Base-by-base conservation (phyloP, 2,797 vertebrate genomes). In the Acipenser oxyrinchus region DNA sequence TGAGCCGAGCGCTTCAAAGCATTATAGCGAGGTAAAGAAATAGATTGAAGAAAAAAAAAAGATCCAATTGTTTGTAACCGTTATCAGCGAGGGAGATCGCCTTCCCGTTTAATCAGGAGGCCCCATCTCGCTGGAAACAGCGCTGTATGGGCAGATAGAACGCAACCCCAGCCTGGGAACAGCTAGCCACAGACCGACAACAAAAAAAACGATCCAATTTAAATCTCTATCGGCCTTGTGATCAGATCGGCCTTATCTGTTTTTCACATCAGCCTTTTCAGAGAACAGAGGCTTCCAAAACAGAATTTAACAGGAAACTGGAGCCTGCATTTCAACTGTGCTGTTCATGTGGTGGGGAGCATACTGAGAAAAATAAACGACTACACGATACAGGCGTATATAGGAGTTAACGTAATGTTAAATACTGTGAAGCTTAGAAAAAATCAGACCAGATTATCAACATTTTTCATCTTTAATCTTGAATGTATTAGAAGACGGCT, bases 161-260 rank as follows among this genome's bases (percentile, higher is more conserved):
- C 73, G 81, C 80, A 82, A 70, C 74, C 70, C 76, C 76, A 79
- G 84, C 78, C 82, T 72, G 76, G 73, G 70, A 72, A 74, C 82
- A 74, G 83, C 79, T 79, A 84, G 83, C 79, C 80, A 84, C 80
- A 85, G 82, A 88, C 84, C 85, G 77, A 86, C 89, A 87, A 87
- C 85, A 88, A 88, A 89, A 86, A 84, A 72, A 84, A 86, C 83
- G 81, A 89, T 87, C 87, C 84, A 86, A 88, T 89, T 90, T 90
- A 82, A 85, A 86, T 87, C 78, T 78, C 81, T 89, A 90, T 91
- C 88, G 74, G 73, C 10, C 63, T 72, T 83, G 83, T 79, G 81
- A 91, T 91, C 89, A 80, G 85, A 89, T 89, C 88, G 78, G 80
- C 73, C 66, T 82, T 87, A 89, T 90, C 88, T 82, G 66, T 68